These are phyloP conservation scores for Meiosimyza decipiens DNA, from an alignment of 2,888 invertebrate genomes.

Conservation along the genomic window DNA sequence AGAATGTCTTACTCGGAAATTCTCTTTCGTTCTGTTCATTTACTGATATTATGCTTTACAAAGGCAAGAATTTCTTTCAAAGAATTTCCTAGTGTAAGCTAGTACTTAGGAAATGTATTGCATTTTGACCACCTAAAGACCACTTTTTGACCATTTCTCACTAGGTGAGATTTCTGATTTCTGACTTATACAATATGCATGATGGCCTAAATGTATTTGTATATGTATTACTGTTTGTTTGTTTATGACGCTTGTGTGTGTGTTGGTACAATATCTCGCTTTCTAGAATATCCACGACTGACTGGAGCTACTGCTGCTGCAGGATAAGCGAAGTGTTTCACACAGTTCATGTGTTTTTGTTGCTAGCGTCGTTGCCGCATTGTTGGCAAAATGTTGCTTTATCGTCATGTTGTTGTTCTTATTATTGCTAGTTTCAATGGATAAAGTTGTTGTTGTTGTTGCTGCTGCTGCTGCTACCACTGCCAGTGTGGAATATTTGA, in stretches of 20 bases:
- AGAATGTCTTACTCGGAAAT: no score
- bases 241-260: no score
- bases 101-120: no score
- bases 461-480: conserved; percentile 3
- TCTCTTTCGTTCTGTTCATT: no score
- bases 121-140: no score
- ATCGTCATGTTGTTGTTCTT: conserved; percentile 1
- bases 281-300: conserved; percentile 1
- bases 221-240: no score
- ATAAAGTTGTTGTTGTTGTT: not conserved
- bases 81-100: no score
- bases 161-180: not conserved
- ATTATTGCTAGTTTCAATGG: not conserved
- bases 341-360: conserved; percentile 10
- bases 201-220: no score
- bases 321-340: conserved; percentile 18
- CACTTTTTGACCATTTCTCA: not conserved
- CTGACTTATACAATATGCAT: no score
- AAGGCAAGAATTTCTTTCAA: no score
- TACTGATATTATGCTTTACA: no score
- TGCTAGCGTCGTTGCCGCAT: not conserved
- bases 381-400: not conserved
- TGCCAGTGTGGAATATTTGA: not conserved
- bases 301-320: not conserved
- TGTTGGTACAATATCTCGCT: no score